These are phyloP conservation scores for Meloidogyne chitwoodi DNA, from an alignment of 1,140 invertebrate species.

Conservation along the genomic window DNA sequence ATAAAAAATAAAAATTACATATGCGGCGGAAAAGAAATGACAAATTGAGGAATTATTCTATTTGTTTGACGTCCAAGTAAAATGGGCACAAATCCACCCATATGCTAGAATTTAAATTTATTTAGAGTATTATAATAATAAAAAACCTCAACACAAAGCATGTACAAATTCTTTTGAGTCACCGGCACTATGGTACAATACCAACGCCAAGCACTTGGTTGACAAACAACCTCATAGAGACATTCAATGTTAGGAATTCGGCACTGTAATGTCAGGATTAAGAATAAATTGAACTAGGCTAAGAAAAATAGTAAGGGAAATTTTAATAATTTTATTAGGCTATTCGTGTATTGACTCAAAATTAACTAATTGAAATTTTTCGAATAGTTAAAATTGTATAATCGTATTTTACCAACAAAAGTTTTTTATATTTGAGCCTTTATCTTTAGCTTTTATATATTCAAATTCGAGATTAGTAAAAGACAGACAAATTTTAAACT, in stretches of 20 bases:
- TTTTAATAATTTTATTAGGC: too few species aligned
- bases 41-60: slow-evolving; percentile 93
- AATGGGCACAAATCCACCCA: slow-evolving; percentile 89
- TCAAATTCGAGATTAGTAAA: too few species aligned
- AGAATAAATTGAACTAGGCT: too few species aligned
- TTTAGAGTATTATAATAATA: not conserved
- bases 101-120: slow-evolving; percentile 65
- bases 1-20: not conserved
- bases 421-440: too few species aligned
- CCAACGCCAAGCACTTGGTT: slow-evolving; percentile 86
- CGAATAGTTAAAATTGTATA: too few species aligned
- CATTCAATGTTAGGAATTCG: slow-evolving; percentile 82
- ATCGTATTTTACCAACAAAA: too few species aligned
- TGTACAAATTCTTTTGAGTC: slow-evolving; percentile 67
- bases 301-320: too few species aligned
- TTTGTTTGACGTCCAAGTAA: slow-evolving; percentile 90
- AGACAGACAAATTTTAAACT: too few species aligned
- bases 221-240: slow-evolving; percentile 84
- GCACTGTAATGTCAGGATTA: slow-evolving; percentile 68
- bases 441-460: too few species aligned
- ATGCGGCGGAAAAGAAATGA: slow-evolving; percentile 88
- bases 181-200: slow-evolving; percentile 78
- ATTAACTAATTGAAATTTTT: too few species aligned
- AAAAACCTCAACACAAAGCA: slow-evolving; percentile 74
- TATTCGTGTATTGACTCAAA: too few species aligned